phyloP scores from a whole-genome alignment of 2,113 vertebrate genomes.

The Morone saxatilis region DNA sequence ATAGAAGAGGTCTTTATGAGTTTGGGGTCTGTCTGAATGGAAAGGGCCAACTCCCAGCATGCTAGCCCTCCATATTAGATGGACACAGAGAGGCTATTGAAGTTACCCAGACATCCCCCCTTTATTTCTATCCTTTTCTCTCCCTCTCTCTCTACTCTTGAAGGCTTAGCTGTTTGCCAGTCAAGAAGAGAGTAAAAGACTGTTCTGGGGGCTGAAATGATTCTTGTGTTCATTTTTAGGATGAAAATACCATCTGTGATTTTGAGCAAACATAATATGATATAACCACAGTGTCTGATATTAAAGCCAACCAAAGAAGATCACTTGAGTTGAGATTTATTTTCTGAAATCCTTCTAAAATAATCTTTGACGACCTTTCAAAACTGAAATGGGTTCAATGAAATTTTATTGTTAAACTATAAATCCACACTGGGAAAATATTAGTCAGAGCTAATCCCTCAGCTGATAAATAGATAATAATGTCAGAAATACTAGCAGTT shows the following conservation, averaged over 20 bases:
- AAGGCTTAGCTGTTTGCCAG: conserved; percentile 69
- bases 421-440: neutral
- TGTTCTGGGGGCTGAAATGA: conserved; percentile 52
- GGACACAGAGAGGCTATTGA: conserved; percentile 85
- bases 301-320: neutral
- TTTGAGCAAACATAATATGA: conserved; percentile 57
- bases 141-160: conserved; percentile 60
- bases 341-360: neutral
- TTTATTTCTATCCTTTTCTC: conserved; percentile 73
- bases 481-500: neutral
- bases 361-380: conserved; percentile 1
- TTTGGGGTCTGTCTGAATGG: conserved; percentile 82
- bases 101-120: conserved; percentile 76
- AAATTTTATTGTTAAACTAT: neutral
- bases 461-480: neutral
- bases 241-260: conserved; percentile 64
- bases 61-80: conserved; percentile 83
- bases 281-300: conserved; percentile 10
- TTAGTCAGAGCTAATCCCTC: neutral
- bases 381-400: neutral
- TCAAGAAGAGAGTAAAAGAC: conserved; percentile 65
- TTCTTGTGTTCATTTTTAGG: conserved; percentile 58
- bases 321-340: neutral
- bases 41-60: conserved; percentile 84
- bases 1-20: conserved; percentile 84